Base-by-base conservation (phyloP, 2,113 vertebrate species). In the Mohoua ochrocephala region DNA sequence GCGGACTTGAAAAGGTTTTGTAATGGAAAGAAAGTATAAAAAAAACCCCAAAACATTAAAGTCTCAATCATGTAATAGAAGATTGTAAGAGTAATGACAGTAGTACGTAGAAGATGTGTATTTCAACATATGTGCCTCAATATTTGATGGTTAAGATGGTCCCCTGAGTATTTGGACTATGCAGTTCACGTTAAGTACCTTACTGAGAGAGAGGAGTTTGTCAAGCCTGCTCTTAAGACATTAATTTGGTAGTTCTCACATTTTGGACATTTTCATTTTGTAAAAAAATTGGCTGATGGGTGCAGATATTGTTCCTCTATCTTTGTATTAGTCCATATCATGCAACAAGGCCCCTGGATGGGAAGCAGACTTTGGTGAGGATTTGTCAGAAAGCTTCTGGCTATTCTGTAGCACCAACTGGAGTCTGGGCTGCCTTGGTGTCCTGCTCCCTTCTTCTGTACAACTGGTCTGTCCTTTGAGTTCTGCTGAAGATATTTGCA, bases 21-120 rank as follows among this genome's bases (percentile, higher is more conserved):
- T 41, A 60, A 44, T 15, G 60, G 28, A 52, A 10, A 57, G 23
- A 42, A 14, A 26, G 10, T 61, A 44, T n/a, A 86, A 54, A 63
- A 15, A 4, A 18, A 13, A 1, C 5, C 1, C 11, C 1, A 39
- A 56, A 50, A 1, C 2, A 17, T 53, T 79, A 54, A 47, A 37
- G 28, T 70, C 13, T 74, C 26, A 45, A 5, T 68, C 17, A 24
- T 11, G 11, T 78, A 37, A 50, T 22, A 57, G n/a, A 63, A 28
- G 27, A 39, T 23, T 47, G 13, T 49, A 64, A 56, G n/a, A 60
- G 37, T 37, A 41, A 71, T 80, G 37, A 31, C 21, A 11, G 14
- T 28, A 65, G 18, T 60, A 57, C 24, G 76, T 80, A 35, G 19
- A 42, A 59, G 27, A 22, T 79, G 10, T 0, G 4, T 68, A 53